Conservation (phyloP, 2,113 vertebrate species). For the Strix uralensis region DNA sequence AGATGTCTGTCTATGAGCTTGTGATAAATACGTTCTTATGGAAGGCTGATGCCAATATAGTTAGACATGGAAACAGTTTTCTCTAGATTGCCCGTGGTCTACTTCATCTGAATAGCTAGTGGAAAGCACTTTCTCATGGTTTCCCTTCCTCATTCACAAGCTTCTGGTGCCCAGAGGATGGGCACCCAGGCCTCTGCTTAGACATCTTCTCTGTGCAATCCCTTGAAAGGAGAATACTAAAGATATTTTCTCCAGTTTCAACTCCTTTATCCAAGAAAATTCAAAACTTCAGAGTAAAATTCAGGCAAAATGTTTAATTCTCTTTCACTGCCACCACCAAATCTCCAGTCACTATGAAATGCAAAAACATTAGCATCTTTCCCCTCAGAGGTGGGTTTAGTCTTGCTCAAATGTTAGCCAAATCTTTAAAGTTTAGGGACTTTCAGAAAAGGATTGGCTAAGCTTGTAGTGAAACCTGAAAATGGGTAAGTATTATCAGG, state of each 20-base stretch:
- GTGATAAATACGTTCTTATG: background rate
- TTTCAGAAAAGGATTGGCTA: background rate
- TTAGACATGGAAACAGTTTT: background rate
- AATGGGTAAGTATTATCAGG: background rate
- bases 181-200: background rate
- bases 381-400: background rate
- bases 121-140: background rate
- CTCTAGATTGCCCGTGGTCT: background rate
- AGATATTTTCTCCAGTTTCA: background rate
- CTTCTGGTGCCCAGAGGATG: background rate
- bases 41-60: background rate
- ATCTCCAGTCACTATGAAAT: background rate
- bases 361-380: background rate
- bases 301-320: background rate
- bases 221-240: background rate
- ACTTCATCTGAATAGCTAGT: background rate
- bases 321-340: background rate
- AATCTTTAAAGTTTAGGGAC: background rate
- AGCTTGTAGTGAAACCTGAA: background rate
- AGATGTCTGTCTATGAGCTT: background rate
- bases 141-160: background rate
- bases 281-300: background rate
- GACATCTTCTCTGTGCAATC: background rate
- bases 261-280: background rate
- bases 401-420: background rate